Evolutionary conservation across 1,140 invertebrate species (phyloP).

Genomic region (Branchinecta lindahli): DNA sequence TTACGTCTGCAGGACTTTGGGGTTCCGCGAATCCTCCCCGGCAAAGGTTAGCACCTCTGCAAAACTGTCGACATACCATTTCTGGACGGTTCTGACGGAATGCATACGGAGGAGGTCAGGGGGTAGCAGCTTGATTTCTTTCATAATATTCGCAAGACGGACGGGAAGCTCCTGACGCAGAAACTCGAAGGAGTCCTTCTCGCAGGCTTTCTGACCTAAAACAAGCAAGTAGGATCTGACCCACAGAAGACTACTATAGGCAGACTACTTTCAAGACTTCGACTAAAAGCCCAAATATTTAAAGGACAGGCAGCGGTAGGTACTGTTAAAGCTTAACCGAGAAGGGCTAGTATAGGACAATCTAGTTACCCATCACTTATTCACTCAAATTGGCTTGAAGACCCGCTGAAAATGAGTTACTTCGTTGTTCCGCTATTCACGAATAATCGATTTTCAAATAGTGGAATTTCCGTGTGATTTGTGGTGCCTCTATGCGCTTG

Average conservation of each 20-base stretch:
- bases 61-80: conserved; percentile 83
- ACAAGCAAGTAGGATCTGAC: conserved; percentile 27
- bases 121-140: conserved; percentile 85
- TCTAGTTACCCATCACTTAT: no score
- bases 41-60: conserved; percentile 85
- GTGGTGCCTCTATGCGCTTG: no score
- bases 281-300: background rate
- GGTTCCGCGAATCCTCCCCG: conserved; percentile 47
- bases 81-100: conserved; percentile 69
- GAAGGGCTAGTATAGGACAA: no score
- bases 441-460: no score
- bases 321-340: background rate
- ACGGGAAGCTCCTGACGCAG: conserved; percentile 90
- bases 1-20: conserved; percentile 45
- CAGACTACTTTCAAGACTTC: background rate
- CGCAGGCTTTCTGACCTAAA: conserved; percentile 73
- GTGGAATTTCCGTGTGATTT: no score
- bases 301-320: conserved; percentile 16
- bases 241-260: background rate
- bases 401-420: no score
- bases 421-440: no score
- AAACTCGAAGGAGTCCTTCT: conserved; percentile 77
- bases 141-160: conserved; percentile 92
- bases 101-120: conserved; percentile 74
- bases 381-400: no score